Base-by-base conservation (phyloP, 2,888 invertebrate genomes). In the Phasia obesa region DNA sequence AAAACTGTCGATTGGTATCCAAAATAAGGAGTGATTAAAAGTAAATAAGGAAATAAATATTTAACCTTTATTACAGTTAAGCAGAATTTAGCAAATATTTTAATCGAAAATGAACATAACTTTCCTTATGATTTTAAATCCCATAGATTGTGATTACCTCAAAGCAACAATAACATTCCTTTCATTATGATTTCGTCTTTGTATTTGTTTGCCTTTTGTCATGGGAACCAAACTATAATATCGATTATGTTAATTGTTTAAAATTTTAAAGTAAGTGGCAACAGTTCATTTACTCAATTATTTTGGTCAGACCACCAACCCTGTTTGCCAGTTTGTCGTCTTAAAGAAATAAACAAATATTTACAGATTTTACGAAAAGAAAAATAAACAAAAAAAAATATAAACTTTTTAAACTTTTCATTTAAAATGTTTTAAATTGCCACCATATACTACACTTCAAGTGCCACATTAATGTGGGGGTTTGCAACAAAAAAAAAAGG, bases 251-350 rank as follows among this genome's bases (percentile, higher is more conserved):
- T 79, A 76, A 79, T 71, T 65, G 75, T 71, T 60, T 62, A 44
- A 79, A 76, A 57, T 76, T 76, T 79, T 47, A 71, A 67, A 79
- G 75, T 79, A 69, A 81, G 73, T 81, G 78, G 82, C 78, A 74
- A 78, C 31, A 70, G 74, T 74, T 82, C 64, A 42, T 25, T 65
- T 15, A n/a, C 38, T 64, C 25, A 51, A 47, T 38, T 23, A 53
- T 15, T 67, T 69, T 47, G 11, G 19, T 27, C 47, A 17, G 79
- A 74, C 79, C 79, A 73, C 79, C 79, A 73, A 73, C 79, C 79
- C 73, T 67, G 73, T 5, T 25, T 67, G 73, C 17, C 53, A 38
- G 53, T 53, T 53, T 35, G 47, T 47, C 31, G 44, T 19, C 53
- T 73, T 31, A 25, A 69, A 57, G 19, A 65, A 67, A 67, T 38